phyloP scores from a whole-genome alignment of 1,140 invertebrate genomes.

The Drosophila malerkotliana region DNA sequence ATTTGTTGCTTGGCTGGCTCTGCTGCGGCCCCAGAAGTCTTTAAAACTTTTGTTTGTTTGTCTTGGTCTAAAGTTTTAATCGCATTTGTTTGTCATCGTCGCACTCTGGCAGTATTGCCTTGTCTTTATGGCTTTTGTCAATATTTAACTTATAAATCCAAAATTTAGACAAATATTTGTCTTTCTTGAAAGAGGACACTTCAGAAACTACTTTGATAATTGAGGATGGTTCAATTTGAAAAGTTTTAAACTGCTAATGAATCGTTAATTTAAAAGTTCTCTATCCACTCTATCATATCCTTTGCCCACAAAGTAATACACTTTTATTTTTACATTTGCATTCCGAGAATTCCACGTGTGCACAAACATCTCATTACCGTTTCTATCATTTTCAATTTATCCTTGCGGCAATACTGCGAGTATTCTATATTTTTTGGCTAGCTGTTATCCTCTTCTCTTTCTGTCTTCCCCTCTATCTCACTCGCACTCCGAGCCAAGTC shows the following conservation, averaged over 20 bases:
- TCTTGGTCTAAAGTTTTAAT: slow-evolving; percentile 59
- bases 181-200: slow-evolving; percentile 1
- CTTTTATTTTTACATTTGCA: neutral
- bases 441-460: neutral
- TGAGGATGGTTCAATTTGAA: neutral
- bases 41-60: slow-evolving; percentile 65
- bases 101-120: neutral
- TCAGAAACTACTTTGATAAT: slow-evolving; percentile 2
- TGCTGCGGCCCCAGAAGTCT: slow-evolving; percentile 38
- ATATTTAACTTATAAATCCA: slow-evolving; percentile 43
- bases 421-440: slow-evolving; percentile 39
- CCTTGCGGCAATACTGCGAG: slow-evolving; percentile 22
- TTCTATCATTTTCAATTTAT: slow-evolving; percentile 45
- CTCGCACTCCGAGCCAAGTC: slow-evolving; percentile 35
- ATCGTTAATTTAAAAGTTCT: neutral
- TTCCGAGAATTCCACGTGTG: slow-evolving; percentile 27
- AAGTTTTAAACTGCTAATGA: neutral
- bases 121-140: slow-evolving; percentile 23
- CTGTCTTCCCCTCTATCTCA: neutral
- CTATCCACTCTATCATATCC: neutral
- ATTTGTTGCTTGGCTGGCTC: slow-evolving; percentile 47
- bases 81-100: slow-evolving; percentile 53
- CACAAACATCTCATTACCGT: slow-evolving; percentile 55
- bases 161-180: slow-evolving; percentile 18
- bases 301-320: no score